Percentiles rank a stretch among this genome's conserved stretches.
Evolutionary conservation across 2,113 vertebrate species (phyloP).

Genomic region (Sinocyclocheilus anophthalmus): DNA sequence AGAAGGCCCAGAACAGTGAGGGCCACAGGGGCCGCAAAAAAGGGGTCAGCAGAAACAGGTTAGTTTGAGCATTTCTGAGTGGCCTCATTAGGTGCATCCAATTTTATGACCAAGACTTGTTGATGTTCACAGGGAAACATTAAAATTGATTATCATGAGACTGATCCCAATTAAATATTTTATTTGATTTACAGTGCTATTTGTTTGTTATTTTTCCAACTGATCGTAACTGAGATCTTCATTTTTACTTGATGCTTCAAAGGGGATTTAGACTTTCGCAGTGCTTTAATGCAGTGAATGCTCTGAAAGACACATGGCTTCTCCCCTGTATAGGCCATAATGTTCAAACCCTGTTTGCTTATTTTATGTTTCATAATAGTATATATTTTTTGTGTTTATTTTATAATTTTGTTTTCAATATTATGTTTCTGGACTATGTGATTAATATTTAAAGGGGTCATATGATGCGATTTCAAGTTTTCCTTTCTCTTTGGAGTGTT

Average conservation of each 20-base stretch:
- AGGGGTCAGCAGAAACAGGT: conserved; percentile 75
- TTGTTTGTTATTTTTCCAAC: not conserved
- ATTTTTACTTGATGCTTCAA: not conserved
- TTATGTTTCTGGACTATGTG: not conserved
- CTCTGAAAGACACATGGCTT: not conserved
- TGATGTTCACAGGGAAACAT: conserved; percentile 13
- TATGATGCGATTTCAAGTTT: too few species aligned
- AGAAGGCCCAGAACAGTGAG: conserved; percentile 77
- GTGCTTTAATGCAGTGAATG: not conserved
- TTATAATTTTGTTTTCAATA: not conserved
- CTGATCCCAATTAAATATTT: not conserved
- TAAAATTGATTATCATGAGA: not conserved
- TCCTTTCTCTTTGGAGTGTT: too few species aligned
- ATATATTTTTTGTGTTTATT: not conserved
- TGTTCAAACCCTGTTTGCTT: too few species aligned
- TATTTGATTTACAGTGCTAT: not conserved
- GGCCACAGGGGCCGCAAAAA: conserved; percentile 74
- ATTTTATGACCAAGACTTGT: not conserved
- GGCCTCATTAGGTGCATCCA: not conserved
- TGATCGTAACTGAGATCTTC: not conserved
- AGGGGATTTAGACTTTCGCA: not conserved
- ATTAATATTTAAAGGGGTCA: not conserved
- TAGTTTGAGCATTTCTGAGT: conserved; percentile 22
- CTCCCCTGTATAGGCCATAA: not conserved
- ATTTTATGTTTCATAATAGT: not conserved